These are phyloP conservation scores for Prunella fulvescens DNA, from an alignment of 2,113 vertebrate genomes.

Conservation along the genomic window DNA sequence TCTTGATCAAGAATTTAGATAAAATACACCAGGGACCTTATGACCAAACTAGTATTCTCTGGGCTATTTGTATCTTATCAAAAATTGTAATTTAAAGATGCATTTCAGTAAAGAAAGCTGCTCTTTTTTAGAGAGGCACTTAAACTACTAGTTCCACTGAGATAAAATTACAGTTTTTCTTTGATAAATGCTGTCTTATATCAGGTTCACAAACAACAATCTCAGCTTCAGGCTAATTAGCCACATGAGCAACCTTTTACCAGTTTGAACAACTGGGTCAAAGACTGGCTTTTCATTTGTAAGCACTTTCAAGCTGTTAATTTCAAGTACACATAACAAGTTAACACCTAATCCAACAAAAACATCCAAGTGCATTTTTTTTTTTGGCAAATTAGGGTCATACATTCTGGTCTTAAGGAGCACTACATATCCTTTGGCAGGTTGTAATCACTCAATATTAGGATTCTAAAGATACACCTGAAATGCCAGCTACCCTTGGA, in stretches of 20 bases:
- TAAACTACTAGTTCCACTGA: neutral
- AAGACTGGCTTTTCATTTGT: neutral
- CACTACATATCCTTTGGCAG: neutral
- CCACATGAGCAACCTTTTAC: neutral
- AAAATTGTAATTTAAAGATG: neutral
- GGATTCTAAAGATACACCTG: neutral
- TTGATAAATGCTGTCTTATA: neutral
- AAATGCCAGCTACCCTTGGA: neutral
- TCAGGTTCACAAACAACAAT: neutral
- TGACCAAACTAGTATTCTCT: neutral
- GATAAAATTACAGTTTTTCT: neutral
- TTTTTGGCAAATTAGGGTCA: neutral
- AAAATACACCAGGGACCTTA: neutral
- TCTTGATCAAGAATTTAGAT: neutral
- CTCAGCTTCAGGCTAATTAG: neutral
- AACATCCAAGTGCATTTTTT: neutral
- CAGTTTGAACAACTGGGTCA: neutral
- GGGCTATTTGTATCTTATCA: neutral
- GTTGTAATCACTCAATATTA: neutral
- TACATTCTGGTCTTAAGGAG: neutral
- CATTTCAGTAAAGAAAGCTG: neutral
- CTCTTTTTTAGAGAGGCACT: neutral
- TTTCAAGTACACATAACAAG: neutral
- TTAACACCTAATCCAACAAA: neutral
- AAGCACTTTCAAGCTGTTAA: neutral